Base-by-base conservation (phyloP, 2,888 invertebrate genomes). In the Tinea trinotella region DNA sequence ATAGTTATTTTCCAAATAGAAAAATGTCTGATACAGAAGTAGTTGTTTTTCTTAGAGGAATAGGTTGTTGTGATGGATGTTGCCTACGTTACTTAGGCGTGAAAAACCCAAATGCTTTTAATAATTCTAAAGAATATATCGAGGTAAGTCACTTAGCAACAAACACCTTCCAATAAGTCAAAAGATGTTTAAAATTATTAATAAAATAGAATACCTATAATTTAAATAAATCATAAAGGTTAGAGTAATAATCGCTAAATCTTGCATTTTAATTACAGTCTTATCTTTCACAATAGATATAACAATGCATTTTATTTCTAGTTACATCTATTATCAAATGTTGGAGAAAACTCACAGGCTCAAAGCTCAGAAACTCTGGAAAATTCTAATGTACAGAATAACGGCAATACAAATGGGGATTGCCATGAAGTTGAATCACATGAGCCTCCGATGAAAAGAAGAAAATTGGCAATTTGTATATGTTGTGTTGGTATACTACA, bases 401-500 rank as follows among this genome's bases (percentile, higher is more conserved):
- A 24, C 17, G 46, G 46, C 30, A 70, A 83, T 3, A 70, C 74
- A 46, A 77, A 81, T 56, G 89, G 83, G 59, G 64, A 69, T 18
- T 66, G 87, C 56, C 68, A 80, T 53, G 65, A 74, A 18, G n/a
- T n/a, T n/a, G n/a, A n/a, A n/a, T n/a, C n/a, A n/a, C n/a, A 24
- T 18, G 58, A 57, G 0, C 72, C 74, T 0, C 62, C 68, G 1
- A 55, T 61, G 20, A 90, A 89, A 65, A 80, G 78, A 57, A 63
- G 70, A 4, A 89, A 89, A 57, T 58, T 67, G 0, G 82, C 78
- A 59, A 74, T 88, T 0, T 96, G 96, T 63, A 71, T 88, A 0
- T 87, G 89, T 52, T 96, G 95, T 65, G 74, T 95, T 4, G 93
- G 93, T 0, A 75, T 95, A 4, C 86, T 95, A 53, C 90, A 93